Evolutionary conservation across 1,140 invertebrate genomes (phyloP), one percentile per base, ranked within the genome.

Genomic region (Ceratosolen solmsi): DNA sequence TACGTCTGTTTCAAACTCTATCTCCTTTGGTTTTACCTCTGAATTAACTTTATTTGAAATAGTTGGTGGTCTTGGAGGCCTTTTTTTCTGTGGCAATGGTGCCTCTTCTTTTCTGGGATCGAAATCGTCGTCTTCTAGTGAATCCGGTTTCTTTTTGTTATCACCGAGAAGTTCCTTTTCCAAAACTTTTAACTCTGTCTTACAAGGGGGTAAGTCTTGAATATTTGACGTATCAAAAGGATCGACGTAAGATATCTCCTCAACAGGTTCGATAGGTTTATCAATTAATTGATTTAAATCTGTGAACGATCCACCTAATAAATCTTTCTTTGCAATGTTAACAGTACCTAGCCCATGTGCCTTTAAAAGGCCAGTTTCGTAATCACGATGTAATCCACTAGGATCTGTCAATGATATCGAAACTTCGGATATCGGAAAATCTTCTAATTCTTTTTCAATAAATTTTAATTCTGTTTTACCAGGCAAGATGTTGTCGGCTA

Each of bases 221-320:
- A 96, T 93, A 20, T 94, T 93, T 0, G 96, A 96, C 5, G 96
- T 97, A 86, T 97, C 96, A 85, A 97, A 97, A 0, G 96, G 96
- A 93, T 97, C 96, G 25, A 94, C 94, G 86, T 96, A 95, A 65
- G 92, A 93, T 22, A 93, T 89, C 65, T 93, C 91, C 72, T 92
- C 91, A 0, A 89, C 86, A 0, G 95, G 96, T 78, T 93, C 92
- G 65, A 96, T 93, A 1, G 95, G 95, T 58, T 94, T 92, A 84
- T 95, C 94, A 1, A 92, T 93, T 54, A 96, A 90, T 85, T 94
- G 93, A 36, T 93, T 94, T 38, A 96, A 92, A 89, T 97, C 96
- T 46, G 95, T 96, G 25, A 92, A 93, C 78, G 95, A 96, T 41
- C 95, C 95, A 63, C 94, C 95, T 70, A 96, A 88, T 11, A 96